Conservation (phyloP, 2,113 vertebrate species). For the Phoenicopterus ruber region DNA sequence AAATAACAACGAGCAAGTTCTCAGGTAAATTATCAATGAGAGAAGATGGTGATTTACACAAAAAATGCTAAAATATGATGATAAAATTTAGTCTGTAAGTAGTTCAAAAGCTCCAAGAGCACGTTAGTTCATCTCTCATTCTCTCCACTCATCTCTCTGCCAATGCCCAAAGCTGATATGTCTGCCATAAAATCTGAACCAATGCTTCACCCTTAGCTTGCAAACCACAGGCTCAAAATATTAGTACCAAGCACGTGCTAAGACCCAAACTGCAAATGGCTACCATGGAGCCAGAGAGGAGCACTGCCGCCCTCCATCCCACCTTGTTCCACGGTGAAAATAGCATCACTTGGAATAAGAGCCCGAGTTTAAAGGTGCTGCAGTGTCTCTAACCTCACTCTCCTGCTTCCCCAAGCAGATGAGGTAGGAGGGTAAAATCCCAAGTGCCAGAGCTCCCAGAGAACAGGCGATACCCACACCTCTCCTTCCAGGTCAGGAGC, state of each 20-base stretch:
- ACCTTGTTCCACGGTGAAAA: rapidly evolving
- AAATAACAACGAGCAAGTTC: not conserved
- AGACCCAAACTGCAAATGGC: not conserved
- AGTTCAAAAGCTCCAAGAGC: not conserved
- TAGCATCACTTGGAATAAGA: rapidly evolving
- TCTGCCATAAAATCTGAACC: not conserved
- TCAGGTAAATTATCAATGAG: not conserved
- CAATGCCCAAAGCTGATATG: not conserved
- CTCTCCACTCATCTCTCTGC: not conserved
- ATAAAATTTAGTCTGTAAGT: not conserved
- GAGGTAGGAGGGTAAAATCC: not conserved
- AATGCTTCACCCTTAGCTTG: not conserved
- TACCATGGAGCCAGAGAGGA: not conserved
- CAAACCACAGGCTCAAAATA: not conserved
- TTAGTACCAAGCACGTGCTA: not conserved
- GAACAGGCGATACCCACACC: not conserved
- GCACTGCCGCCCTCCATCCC: not conserved
- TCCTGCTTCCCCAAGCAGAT: not conserved
- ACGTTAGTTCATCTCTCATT: not conserved
- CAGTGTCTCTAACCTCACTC: not conserved
- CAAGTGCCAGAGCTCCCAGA: not conserved
- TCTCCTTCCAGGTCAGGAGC: not conserved
- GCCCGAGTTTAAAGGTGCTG: not conserved
- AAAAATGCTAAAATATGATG: not conserved
- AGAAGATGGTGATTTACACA: not conserved